Base-by-base conservation (phyloP, 2,888 invertebrate genomes). In the Acanthacorydalis orientalis region DNA sequence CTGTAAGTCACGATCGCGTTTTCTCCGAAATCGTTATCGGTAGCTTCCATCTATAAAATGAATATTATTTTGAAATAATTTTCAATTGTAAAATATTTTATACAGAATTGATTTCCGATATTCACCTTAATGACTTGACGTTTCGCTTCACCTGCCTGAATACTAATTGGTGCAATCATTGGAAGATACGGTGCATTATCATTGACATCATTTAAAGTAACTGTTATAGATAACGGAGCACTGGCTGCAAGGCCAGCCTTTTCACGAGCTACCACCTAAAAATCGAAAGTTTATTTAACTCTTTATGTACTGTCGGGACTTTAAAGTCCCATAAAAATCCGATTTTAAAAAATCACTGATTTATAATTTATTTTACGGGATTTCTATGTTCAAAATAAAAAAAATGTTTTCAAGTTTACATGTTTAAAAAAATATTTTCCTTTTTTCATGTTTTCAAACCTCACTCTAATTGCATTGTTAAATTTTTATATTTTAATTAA, bases 151-250 rank as follows among this genome's bases (percentile, higher is more conserved):
- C 81, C 85, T 16, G 87, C 87, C 9, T 87, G 85, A 2, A 91
- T 80, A 0, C 77, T 77, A 47, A 90, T 78, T 0, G 88, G 84
- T n/a, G 82, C 72, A 6, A 85, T 78, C 67, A 83, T 83, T 0
- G 85, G 80, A 55, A 91, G 69, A 49, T 80, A 70, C 0, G 91
- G 91, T 1, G 87, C 77, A 63, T 91, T 91, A 61, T 91, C 91
- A 60, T 91, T 91, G 43, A 83, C 80, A 62, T 91, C 90, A 50
- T 81, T 72, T 49, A 88, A 64, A 40, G 77, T 73, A 0, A 91
- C 88, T 0, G 81, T 77, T 38, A 91, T 62, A 0, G 84, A 83
- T 14, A 85, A 68, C 0, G 91, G 91, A 6, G 88, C 79, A 51
- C 89, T 89, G 2, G 88, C 88, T 0, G 86, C 86, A 31, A 73